Conservation (phyloP, 2,888 invertebrate species). For the Peribatodes rhomboidaria region DNA sequence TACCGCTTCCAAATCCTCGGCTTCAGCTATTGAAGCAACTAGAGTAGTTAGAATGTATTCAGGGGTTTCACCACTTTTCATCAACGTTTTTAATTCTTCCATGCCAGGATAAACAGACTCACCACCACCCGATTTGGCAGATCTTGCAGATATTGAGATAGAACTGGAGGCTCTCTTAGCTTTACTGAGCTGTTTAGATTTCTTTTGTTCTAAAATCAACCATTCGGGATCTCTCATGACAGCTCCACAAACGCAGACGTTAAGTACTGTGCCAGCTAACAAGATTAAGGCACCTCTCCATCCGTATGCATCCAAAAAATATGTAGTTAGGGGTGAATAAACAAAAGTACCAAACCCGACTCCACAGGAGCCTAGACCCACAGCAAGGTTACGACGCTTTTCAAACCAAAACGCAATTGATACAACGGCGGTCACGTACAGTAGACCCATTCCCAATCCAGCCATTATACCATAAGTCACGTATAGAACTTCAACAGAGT, state of each 20-base stretch:
- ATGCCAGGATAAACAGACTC: constrained; percentile 88
- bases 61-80: constrained; percentile 90
- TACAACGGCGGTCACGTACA: constrained; percentile 96
- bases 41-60: constrained; percentile 89
- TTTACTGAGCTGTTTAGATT: constrained; percentile 82
- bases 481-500: constrained; percentile 91
- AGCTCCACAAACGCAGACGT: constrained; percentile 94
- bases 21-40: constrained; percentile 86
- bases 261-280: constrained; percentile 93
- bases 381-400: constrained; percentile 94
- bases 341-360: constrained; percentile 96
- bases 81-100: constrained; percentile 89
- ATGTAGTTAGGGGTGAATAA: constrained; percentile 94
- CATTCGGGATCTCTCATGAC: constrained; percentile 96
- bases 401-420: constrained; percentile 98
- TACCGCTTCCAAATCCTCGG: constrained; percentile 78
- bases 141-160: constrained; percentile 83
- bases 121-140: constrained; percentile 81
- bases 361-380: constrained; percentile 95
- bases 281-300: constrained; percentile 94
- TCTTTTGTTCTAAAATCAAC: constrained; percentile 89
- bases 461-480: constrained; percentile 94
- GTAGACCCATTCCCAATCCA: constrained; percentile 93
- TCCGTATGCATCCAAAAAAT: constrained; percentile 90
- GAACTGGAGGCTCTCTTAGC: constrained; percentile 83